Percentiles rank a stretch among this genome's conserved stretches.
Conservation (phyloP, 2,888 invertebrate genomes). For the Drosophila ustulata region DNA sequence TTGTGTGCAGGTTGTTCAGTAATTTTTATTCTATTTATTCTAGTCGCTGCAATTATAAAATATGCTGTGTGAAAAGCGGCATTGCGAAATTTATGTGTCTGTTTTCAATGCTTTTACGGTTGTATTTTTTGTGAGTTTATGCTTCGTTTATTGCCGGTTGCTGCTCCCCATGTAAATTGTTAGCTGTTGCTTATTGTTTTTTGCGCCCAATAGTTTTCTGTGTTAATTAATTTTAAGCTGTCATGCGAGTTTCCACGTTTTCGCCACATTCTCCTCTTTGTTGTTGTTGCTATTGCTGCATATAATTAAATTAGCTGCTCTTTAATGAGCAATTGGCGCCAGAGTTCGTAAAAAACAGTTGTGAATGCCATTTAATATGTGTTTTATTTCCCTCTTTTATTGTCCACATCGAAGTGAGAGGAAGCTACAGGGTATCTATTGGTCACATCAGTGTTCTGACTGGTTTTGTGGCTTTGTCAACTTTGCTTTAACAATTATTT, state of each 20-base stretch:
- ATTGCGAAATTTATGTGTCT: slow-evolving; percentile 43
- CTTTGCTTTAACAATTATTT: neutral
- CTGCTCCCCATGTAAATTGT: slow-evolving; percentile 72
- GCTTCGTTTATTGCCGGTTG: slow-evolving; percentile 50
- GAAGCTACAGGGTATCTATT: neutral
- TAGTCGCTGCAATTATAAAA: slow-evolving; percentile 58
- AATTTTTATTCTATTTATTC: slow-evolving; percentile 61
- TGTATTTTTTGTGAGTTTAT: slow-evolving; percentile 34
- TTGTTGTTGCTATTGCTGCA: slow-evolving; percentile 36
- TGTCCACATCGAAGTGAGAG: neutral
- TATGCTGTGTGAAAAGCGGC: slow-evolving; percentile 59
- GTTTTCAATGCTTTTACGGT: slow-evolving; percentile 13
- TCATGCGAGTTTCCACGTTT: slow-evolving; percentile 69
- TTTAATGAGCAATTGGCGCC: slow-evolving; percentile 41
- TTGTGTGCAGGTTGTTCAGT: slow-evolving; percentile 29
- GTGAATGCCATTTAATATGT: slow-evolving; percentile 28
- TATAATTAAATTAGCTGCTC: slow-evolving; percentile 65
- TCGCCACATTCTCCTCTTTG: slow-evolving; percentile 14
- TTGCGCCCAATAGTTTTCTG: slow-evolving; percentile 75
- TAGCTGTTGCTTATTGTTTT: slow-evolving; percentile 54
- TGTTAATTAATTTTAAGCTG: slow-evolving; percentile 78
- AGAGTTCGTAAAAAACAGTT: slow-evolving; percentile 8
- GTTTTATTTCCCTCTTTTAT: slow-evolving; percentile 14
- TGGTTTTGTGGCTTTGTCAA: neutral
- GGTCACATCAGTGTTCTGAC: neutral